A percentile compares a stretch with the other conserved stretches of the same genome.
Evolutionary conservation across 2,888 invertebrate genomes (phyloP).

Genomic region (Synergus laeviventris): DNA sequence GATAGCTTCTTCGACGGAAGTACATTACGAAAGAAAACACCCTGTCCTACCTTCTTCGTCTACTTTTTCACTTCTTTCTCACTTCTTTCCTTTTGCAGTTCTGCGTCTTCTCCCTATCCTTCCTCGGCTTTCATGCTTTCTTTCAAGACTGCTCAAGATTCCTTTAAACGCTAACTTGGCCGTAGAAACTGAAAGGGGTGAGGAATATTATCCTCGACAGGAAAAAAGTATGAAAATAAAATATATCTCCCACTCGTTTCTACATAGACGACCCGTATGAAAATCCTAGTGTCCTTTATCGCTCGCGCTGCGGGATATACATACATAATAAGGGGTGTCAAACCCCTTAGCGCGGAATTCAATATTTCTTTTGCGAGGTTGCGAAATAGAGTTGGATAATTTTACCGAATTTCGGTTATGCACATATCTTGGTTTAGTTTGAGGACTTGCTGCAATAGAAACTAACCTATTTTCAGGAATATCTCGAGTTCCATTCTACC

Average conservation of each 20-base stretch:
- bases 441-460: no score
- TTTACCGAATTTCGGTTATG: not conserved
- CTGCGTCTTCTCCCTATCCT: not conserved
- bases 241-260: constrained; percentile 56
- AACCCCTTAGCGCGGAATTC: constrained; percentile 7
- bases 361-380: not conserved
- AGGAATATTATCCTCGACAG: constrained; percentile 46
- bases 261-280: constrained; percentile 20
- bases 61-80: constrained; percentile 26
- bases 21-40: constrained; percentile 57
- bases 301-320: not conserved
- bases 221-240: constrained; percentile 47
- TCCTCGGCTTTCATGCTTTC: not conserved
- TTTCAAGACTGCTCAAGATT: constrained; percentile 16
- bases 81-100: constrained; percentile 15
- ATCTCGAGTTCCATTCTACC: not conserved
- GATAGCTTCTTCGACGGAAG: constrained; percentile 64
- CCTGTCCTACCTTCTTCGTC: constrained; percentile 50
- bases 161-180: constrained; percentile 23
- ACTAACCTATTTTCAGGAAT: no score
- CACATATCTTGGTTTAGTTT: no score
- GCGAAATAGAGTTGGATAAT: not conserved
- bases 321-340: constrained; percentile 37
- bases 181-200: constrained; percentile 36
- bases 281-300: not conserved